phyloP scores from a whole-genome alignment of 2,888 invertebrate species.

The Leptothorax acervorum region DNA sequence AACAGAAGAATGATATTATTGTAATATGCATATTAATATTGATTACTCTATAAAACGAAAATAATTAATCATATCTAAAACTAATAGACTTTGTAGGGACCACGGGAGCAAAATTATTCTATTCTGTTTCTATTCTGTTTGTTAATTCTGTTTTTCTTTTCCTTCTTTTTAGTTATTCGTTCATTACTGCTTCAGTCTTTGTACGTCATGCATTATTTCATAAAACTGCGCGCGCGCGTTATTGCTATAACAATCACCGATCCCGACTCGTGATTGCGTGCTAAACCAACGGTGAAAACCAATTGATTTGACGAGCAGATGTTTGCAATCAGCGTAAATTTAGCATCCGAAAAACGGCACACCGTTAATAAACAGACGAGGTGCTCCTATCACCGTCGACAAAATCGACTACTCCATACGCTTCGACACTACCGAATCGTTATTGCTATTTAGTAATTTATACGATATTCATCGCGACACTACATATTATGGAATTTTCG shows the following conservation, averaged over 20 bases:
- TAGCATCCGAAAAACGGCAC: constrained; percentile 33
- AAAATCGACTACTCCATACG: constrained; percentile 12
- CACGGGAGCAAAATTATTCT: neutral
- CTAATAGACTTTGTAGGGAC: neutral
- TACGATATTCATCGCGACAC: neutral
- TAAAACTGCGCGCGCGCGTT: neutral
- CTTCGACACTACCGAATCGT: neutral
- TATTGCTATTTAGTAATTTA: constrained; percentile 37
- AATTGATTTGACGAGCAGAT: constrained; percentile 35
- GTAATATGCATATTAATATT: constrained; percentile 5
- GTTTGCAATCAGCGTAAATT: constrained; percentile 34
- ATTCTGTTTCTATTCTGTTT: neutral
- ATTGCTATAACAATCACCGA: neutral
- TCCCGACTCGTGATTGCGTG: neutral
- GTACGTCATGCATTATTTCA: neutral
- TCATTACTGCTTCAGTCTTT: neutral
- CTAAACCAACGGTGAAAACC: constrained; percentile 16
- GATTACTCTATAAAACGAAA: neutral
- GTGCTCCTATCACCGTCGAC: neutral
- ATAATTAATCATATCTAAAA: neutral
- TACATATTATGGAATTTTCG: constrained; percentile 4
- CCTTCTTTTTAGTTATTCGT: neutral
- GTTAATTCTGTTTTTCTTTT: neutral
- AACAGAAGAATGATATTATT: neutral
- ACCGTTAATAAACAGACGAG: constrained; percentile 35